Percentiles rank a stretch among this genome's conserved stretches.
These are phyloP conservation scores for Sciurus vulgaris DNA, from an alignment of 2,797 vertebrate species.

Conservation along the genomic window DNA sequence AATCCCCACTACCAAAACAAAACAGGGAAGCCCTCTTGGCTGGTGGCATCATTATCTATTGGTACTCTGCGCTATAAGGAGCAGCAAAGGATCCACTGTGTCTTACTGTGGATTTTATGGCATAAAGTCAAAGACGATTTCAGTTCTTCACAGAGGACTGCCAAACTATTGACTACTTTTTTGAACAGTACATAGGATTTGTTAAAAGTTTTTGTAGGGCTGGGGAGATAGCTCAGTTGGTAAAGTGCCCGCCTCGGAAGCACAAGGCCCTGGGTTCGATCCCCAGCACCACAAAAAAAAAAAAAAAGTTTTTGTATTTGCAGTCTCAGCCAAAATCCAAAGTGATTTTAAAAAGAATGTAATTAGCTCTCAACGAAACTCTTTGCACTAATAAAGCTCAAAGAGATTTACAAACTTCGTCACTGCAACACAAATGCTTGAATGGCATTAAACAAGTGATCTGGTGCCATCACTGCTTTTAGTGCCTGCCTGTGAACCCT, in stretches of 20 bases:
- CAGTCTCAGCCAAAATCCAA: slow-evolving; percentile 54
- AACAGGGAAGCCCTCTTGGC: not conserved
- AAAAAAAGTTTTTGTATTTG: slow-evolving; percentile 41
- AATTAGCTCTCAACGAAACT: slow-evolving; percentile 49
- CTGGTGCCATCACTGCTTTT: not conserved
- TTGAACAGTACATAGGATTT: not conserved
- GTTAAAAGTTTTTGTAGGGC: slow-evolving; percentile 29
- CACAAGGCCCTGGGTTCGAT: too few species aligned
- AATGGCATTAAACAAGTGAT: slow-evolving; percentile 28
- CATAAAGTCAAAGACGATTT: slow-evolving; percentile 23
- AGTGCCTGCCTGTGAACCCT: slow-evolving; percentile 48
- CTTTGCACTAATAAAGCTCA: slow-evolving; percentile 45
- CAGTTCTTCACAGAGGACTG: not conserved
- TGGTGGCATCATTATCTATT: not conserved
- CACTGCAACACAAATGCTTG: slow-evolving; percentile 45
- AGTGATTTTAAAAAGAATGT: slow-evolving; percentile 21
- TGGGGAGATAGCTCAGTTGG: too few species aligned
- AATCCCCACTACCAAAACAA: too few species aligned
- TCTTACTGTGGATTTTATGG: slow-evolving; percentile 21
- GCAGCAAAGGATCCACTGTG: not conserved
- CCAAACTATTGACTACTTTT: not conserved
- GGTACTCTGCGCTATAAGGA: slow-evolving; percentile 21
- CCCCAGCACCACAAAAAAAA: too few species aligned
- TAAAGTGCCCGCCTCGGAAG: too few species aligned
- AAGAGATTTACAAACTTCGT: slow-evolving; percentile 50